Evolutionary conservation across 2,797 vertebrate genomes (phyloP).

Genomic region (Furcifer pardalis): DNA sequence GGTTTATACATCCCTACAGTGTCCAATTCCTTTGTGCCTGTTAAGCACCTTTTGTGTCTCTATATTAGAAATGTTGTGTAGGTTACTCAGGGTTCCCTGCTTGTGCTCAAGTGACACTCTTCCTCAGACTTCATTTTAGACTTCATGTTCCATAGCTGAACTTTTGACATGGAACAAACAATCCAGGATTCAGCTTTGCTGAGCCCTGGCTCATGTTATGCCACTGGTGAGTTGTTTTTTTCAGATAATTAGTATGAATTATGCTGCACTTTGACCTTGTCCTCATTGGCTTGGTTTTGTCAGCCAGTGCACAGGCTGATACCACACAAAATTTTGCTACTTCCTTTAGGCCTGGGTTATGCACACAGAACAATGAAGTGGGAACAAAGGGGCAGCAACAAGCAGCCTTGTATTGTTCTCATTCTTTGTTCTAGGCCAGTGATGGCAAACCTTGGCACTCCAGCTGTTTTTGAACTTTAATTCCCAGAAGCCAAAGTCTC

Average conservation of each 20-base stretch:
- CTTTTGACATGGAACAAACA: neutral
- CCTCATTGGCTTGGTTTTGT: neutral
- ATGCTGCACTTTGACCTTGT: neutral
- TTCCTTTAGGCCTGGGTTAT: neutral
- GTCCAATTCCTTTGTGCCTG: neutral
- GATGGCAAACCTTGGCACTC: too few species aligned
- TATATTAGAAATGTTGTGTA: neutral
- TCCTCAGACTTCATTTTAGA: neutral
- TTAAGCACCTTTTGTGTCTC: neutral
- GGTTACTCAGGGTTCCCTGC: neutral
- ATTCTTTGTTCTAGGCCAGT: neutral
- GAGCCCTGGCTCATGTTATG: neutral
- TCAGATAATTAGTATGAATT: neutral
- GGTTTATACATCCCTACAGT: neutral
- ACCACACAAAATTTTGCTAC: neutral
- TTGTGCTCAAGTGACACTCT: neutral
- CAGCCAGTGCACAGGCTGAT: neutral
- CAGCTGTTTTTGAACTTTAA: too few species aligned
- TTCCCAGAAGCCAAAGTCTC: too few species aligned
- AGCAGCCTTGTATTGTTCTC: neutral
- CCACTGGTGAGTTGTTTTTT: neutral
- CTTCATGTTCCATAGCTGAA: neutral
- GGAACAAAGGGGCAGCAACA: neutral
- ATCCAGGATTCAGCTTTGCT: neutral
- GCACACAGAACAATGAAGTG: neutral